Conservation (phyloP, 92 coral and sea anemone species). For the Palythoa caribaeorum region DNA sequence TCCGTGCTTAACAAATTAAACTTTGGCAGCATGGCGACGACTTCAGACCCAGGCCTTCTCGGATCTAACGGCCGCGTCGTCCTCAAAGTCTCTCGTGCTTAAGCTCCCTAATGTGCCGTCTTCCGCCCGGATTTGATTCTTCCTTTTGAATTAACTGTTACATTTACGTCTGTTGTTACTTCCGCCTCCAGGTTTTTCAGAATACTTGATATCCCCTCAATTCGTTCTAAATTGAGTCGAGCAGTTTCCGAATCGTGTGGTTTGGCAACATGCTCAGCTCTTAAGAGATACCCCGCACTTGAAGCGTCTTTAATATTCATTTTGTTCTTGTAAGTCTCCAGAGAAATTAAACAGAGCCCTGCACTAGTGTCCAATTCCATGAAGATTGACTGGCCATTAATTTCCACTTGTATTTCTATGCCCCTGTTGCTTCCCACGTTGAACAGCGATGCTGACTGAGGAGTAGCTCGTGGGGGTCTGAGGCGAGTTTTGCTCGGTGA, state of each 20-base stretch:
- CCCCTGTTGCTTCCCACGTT: constrained; percentile 33
- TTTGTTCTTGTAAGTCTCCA: not conserved
- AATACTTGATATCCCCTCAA: constrained; percentile 14
- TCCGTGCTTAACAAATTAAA: constrained; percentile 53
- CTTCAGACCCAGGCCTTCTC: constrained; percentile 50
- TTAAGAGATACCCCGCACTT: constrained; percentile 41
- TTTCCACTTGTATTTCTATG: constrained; percentile 48
- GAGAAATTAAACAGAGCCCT: constrained; percentile 50
- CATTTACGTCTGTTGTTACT: constrained; percentile 26
- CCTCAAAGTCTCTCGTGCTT: constrained; percentile 35
- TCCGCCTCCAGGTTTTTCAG: constrained; percentile 19
- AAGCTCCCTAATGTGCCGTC: not conserved
- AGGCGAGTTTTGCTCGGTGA: constrained; percentile 22
- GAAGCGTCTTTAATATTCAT: not conserved
- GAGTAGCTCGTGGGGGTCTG: constrained; percentile 6
- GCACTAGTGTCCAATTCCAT: constrained; percentile 74
- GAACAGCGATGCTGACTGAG: constrained; percentile 38
- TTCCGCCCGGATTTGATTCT: no score
- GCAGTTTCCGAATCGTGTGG: constrained; percentile 34
- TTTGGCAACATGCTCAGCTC: constrained; percentile 38
- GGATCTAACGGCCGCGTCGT: constrained; percentile 55
- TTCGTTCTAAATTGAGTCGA: constrained; percentile 28
- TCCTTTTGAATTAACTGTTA: no score
- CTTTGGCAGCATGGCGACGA: constrained; percentile 51
- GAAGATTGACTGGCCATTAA: constrained; percentile 37